phyloP scores from a whole-genome alignment of 2,888 invertebrate genomes.

The Tetranychus piercei region DNA sequence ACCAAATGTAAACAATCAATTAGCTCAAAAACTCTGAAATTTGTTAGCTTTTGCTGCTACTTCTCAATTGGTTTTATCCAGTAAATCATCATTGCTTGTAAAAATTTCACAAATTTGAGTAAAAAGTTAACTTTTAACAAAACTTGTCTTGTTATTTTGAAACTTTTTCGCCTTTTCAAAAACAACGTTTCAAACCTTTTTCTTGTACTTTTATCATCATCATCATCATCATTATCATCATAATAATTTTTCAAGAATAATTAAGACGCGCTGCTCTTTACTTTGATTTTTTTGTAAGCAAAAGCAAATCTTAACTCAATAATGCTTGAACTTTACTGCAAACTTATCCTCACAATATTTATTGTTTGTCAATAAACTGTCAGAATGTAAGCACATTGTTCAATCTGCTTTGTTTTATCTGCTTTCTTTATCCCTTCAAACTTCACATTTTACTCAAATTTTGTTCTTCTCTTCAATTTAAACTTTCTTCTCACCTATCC shows the following conservation, averaged over 20 bases:
- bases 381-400: background rate
- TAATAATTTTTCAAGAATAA: too few relatives aligned
- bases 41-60: background rate
- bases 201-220: too few relatives aligned
- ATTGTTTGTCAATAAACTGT: background rate
- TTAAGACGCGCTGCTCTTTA: background rate
- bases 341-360: background rate
- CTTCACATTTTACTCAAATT: background rate
- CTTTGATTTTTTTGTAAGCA: background rate
- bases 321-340: background rate
- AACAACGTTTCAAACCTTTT: too few relatives aligned
- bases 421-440: background rate
- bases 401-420: background rate
- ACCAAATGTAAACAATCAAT: constrained; percentile 23
- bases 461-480: too few relatives aligned
- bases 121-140: background rate
- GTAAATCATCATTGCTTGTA: constrained; percentile 22
- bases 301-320: background rate
- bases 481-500: too few relatives aligned
- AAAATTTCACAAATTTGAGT: background rate
- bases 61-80: background rate
- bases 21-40: background rate
- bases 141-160: too few relatives aligned
- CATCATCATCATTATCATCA: too few relatives aligned
- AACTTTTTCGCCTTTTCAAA: too few relatives aligned